Evolutionary conservation across 2,888 invertebrate species (phyloP), one percentile per base, ranked within the genome.

Genomic region (Macrophya annulata): DNA sequence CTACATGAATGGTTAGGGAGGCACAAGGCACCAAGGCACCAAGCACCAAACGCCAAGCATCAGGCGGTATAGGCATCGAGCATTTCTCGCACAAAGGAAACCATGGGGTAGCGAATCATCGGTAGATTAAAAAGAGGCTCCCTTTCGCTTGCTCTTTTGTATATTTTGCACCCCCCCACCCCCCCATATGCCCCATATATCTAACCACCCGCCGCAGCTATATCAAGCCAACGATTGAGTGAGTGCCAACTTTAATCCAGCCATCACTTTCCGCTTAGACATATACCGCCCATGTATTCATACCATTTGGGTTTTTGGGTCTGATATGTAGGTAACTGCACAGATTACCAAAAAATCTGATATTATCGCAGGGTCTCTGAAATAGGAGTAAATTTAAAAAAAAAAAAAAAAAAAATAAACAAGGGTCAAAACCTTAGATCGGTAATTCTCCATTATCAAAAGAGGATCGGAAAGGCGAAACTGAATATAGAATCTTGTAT

Each of bases 51-150:
- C 81, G 62, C 81, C 81, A 62, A 62, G 81, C 81, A 81, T 81
- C 81, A 74, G 55, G 51, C 55, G 31, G 77, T 55, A 51, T 65
- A 81, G 81, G 81, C 59, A 81, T 81, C 81, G 81, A 81, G 81
- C 65, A 81, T 45, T 65, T n/a, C 81, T 59, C 65, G 21, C 45
- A 83, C 83, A 90, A 93, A 92, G 92, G 90, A 89, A 91, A 90
- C 89, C 89, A 90, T 83, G 91, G 90, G 91, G 87, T 91, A 91
- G 91, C 91, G 92, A 93, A 93, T 93, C 92, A 92, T 93, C 92
- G 93, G 92, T 92, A 92, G 93, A 93, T 93, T 93, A 93, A 93
- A 93, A 93, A 93, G 92, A 92, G 91, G 87, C 88, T 89, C 85
- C 85, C 85, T 85, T 85, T 85, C 85, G 85, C 68, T 85, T 85